Percentiles rank a stretch among this genome's conserved stretches.
Evolutionary conservation across 2,113 vertebrate genomes (phyloP).

Genomic region (Ageneiosus marmoratus): DNA sequence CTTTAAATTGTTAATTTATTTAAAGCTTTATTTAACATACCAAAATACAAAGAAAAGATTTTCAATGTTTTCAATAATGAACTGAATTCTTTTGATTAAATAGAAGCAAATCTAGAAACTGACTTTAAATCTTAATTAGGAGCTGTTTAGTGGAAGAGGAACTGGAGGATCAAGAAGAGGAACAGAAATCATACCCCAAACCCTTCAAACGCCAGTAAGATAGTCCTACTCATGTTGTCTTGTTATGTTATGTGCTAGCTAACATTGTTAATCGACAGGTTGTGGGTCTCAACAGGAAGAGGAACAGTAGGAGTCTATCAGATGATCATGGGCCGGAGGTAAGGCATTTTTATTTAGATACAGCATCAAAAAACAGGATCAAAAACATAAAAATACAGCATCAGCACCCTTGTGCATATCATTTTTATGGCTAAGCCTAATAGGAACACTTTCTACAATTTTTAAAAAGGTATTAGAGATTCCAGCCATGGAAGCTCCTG

Average conservation of each 20-base stretch:
- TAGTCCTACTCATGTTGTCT: too few species aligned
- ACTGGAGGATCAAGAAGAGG: conserved; percentile 79
- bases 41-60: too few species aligned
- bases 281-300: conserved; percentile 32
- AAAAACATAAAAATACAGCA: too few species aligned
- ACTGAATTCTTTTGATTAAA: too few species aligned
- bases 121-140: conserved; percentile 37
- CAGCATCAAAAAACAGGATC: neutral
- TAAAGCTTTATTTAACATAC: too few species aligned
- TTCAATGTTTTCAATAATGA: too few species aligned
- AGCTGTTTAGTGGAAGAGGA: conserved; percentile 81
- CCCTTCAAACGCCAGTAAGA: conserved; percentile 71
- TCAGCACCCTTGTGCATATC: neutral
- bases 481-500: neutral
- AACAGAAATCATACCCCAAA: conserved; percentile 81
- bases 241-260: neutral
- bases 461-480: conserved; percentile 9
- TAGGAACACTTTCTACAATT: neutral
- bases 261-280: neutral
- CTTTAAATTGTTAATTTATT: too few species aligned
- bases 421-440: neutral
- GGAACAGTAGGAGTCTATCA: conserved; percentile 34
- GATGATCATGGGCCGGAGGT: conserved; percentile 35
- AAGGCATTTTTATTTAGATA: neutral
- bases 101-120: too few species aligned